Percentiles rank a stretch among this genome's conserved stretches.
Evolutionary conservation across 1,140 invertebrate genomes (phyloP).

Genomic region (Bombus balteatus): DNA sequence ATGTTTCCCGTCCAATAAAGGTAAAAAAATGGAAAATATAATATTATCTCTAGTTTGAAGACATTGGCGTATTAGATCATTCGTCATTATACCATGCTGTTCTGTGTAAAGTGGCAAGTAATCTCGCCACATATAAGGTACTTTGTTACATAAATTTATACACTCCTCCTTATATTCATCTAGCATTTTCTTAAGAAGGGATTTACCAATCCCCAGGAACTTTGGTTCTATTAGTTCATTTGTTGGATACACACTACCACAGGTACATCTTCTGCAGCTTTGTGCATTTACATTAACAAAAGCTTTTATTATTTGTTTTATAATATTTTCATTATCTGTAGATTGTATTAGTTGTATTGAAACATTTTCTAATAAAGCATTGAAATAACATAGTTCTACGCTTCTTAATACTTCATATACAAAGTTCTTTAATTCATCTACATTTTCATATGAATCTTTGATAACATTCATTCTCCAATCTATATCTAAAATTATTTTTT

Average conservation of each 20-base stretch:
- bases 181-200: constrained; percentile 69
- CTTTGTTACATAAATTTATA: constrained; percentile 81
- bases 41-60: constrained; percentile 74
- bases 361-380: constrained; percentile 72
- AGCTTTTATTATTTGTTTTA: constrained; percentile 68
- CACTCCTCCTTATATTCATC: constrained; percentile 59
- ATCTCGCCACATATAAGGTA: constrained; percentile 84
- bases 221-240: constrained; percentile 69
- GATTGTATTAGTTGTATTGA: constrained; percentile 61
- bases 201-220: constrained; percentile 71
- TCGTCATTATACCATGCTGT: constrained; percentile 38
- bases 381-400: constrained; percentile 74
- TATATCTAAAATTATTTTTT: constrained; percentile 68
- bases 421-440: constrained; percentile 69
- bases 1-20: constrained; percentile 65
- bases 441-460: constrained; percentile 67
- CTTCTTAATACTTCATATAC: constrained; percentile 73
- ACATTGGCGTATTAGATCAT: constrained; percentile 67
- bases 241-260: constrained; percentile 66
- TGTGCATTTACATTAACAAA: constrained; percentile 74
- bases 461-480: constrained; percentile 66
- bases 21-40: constrained; percentile 71
- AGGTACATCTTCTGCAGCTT: constrained; percentile 68
- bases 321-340: constrained; percentile 58
- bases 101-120: constrained; percentile 70